phyloP scores from a whole-genome alignment of 2,113 vertebrate genomes.

The Potamarius usumacintae region DNA sequence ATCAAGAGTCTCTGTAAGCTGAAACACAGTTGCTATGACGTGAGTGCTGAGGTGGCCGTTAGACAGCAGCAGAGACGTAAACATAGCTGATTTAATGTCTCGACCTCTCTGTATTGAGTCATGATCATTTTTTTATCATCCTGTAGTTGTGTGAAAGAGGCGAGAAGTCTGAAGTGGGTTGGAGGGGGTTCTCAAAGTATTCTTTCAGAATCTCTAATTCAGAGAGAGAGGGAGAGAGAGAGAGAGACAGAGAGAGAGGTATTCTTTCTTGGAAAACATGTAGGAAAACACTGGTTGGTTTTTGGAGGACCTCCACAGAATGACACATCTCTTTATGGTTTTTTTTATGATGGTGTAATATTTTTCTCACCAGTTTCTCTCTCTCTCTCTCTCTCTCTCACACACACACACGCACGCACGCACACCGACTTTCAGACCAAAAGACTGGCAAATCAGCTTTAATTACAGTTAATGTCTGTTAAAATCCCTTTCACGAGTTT shows the following conservation, averaged over 20 bases:
- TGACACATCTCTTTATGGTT: constrained; percentile 71
- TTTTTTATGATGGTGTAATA: constrained; percentile 68
- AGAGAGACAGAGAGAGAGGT: constrained; percentile 58
- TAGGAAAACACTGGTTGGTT: constrained; percentile 73
- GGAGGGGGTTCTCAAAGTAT: constrained; percentile 20
- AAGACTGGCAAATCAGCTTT: not conserved
- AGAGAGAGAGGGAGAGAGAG: not conserved
- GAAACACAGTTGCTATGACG: not conserved
- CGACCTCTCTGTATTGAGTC: not conserved
- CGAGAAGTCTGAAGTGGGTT: constrained; percentile 42
- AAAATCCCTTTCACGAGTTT: not conserved
- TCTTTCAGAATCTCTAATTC: constrained; percentile 51
- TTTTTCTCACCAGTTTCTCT: constrained; percentile 53
- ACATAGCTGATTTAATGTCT: constrained; percentile 50
- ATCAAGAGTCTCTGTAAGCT: not conserved
- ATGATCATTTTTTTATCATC: not conserved
- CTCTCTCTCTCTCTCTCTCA: constrained; percentile 35
- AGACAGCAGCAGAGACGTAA: constrained; percentile 48
- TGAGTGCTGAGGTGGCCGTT: constrained; percentile 45
- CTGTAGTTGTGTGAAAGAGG: constrained; percentile 33
- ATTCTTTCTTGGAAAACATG: constrained; percentile 64
- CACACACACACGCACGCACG: not conserved
- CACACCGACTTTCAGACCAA: not conserved
- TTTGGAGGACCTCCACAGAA: constrained; percentile 67
- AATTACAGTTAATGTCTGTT: not conserved